Conservation (phyloP, 2,888 invertebrate species). For the Erpobdella octoculata region DNA sequence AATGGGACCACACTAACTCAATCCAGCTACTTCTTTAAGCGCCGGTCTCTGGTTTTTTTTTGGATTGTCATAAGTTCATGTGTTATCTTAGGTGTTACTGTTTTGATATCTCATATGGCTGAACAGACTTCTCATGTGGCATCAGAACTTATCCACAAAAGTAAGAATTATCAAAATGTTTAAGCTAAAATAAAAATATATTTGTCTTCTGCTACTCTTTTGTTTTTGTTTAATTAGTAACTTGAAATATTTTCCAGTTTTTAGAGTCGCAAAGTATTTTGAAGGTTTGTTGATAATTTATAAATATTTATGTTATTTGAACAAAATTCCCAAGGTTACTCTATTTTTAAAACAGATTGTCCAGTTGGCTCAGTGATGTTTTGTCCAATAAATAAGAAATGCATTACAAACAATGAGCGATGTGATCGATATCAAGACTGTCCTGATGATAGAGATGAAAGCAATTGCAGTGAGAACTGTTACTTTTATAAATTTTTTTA, state of each 20-base stretch:
- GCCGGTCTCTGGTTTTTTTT: background rate
- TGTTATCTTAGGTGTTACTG: background rate
- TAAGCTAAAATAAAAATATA: background rate
- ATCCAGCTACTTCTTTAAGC: background rate
- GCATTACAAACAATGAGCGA: constrained; percentile 16
- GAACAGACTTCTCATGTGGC: background rate
- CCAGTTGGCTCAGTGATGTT: constrained; percentile 12
- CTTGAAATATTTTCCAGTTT: too few relatives aligned
- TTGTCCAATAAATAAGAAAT: constrained; percentile 18
- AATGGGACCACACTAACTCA: constrained; percentile 3
- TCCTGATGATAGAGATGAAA: constrained; percentile 28
- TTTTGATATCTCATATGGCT: background rate
- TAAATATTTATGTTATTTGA: too few relatives aligned
- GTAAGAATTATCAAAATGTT: background rate
- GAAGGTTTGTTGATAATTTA: too few relatives aligned
- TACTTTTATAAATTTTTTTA: background rate
- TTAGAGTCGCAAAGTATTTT: too few relatives aligned
- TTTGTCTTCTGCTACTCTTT: background rate
- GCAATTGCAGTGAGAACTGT: constrained; percentile 23
- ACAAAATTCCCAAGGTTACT: background rate
- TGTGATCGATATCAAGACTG: constrained; percentile 29
- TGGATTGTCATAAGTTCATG: background rate
- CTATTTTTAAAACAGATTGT: constrained; percentile 8
- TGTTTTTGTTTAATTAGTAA: background rate
- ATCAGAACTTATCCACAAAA: background rate